Percentiles rank a stretch among this genome's conserved stretches.
These are phyloP conservation scores for Poeciliopsis occidentalis DNA, from an alignment of 2,113 vertebrate genomes.

Conservation along the genomic window DNA sequence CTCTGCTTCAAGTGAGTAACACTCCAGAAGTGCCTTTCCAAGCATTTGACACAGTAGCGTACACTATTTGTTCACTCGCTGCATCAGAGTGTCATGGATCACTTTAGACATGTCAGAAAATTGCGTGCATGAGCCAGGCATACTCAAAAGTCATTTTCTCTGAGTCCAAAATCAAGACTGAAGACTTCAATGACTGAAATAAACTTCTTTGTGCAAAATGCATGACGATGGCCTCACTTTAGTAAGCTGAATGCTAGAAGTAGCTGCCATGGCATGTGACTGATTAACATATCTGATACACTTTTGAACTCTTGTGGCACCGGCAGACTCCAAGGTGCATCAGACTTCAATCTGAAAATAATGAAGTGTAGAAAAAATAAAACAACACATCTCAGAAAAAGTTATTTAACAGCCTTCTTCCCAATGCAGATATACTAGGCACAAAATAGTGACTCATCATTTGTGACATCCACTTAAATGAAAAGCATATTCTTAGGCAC, in stretches of 20 bases:
- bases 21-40: background rate
- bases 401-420: background rate
- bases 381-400: too few species aligned
- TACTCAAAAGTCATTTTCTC: too few species aligned
- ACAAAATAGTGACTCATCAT: background rate
- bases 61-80: background rate
- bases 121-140: background rate
- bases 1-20: background rate
- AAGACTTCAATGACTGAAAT: too few species aligned
- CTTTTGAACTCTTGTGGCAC: background rate
- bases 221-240: too few species aligned
- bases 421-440: background rate
- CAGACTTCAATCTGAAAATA: background rate
- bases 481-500: background rate
- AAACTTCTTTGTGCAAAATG: too few species aligned
- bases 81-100: background rate
- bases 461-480: background rate
- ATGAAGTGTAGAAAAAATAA: too few species aligned
- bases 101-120: background rate
- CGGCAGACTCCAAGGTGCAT: background rate
- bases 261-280: background rate
- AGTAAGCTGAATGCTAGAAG: too few species aligned
- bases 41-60: background rate
- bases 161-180: too few species aligned
- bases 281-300: background rate